Evolutionary conservation across 2,888 invertebrate genomes (phyloP).

Genomic region (Eilema depressum): DNA sequence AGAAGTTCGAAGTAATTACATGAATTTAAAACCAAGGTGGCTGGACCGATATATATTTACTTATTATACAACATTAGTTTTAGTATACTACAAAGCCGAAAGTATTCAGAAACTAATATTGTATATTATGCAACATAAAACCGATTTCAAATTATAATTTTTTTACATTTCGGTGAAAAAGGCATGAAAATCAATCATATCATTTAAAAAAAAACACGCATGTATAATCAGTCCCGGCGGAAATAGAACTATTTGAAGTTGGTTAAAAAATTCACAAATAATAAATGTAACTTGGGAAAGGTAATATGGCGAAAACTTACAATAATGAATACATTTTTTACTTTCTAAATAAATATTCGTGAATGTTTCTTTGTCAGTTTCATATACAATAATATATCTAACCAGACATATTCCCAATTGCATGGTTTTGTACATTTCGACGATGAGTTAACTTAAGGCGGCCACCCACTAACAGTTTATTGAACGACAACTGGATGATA

Average conservation of each 20-base stretch:
- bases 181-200: not conserved
- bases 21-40: not conserved
- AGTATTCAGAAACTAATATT: conserved; percentile 4
- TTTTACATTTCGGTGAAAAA: not conserved
- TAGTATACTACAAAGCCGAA: not conserved
- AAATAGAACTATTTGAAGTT: not conserved
- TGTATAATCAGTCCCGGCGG: no score
- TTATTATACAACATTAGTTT: not conserved
- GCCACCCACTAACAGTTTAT: no score
- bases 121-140: not conserved
- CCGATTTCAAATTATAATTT: not conserved
- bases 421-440: conserved; percentile 35
- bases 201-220: not conserved
- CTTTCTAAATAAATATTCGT: conserved; percentile 33
- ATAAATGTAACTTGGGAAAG: conserved; percentile 27
- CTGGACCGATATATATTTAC: not conserved
- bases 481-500: no score
- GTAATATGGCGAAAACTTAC: conserved; percentile 30
- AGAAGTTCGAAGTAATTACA: not conserved
- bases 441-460: conserved; percentile 13
- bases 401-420: conserved; percentile 23
- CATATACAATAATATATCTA: conserved; percentile 1
- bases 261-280: not conserved
- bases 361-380: conserved; percentile 17
- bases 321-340: conserved; percentile 82